phyloP scores from a whole-genome alignment of 2,797 vertebrate species.

The Ataeniobius toweri region DNA sequence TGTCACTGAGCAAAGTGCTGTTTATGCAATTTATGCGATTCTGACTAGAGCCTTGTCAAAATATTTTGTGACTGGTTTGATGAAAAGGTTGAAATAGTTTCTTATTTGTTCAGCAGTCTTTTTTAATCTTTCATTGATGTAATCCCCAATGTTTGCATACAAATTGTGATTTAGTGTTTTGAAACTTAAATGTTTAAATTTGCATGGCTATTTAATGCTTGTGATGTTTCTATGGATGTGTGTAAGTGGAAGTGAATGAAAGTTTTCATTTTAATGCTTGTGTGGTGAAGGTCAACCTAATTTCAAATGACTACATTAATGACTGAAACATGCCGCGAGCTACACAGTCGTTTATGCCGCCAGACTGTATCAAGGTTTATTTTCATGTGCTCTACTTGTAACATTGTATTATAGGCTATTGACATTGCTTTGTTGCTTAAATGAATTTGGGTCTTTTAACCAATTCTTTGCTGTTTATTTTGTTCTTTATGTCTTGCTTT shows the following conservation, averaged over 20 bases:
- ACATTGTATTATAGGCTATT: no score
- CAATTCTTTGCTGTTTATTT: no score
- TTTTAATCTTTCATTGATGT: background rate
- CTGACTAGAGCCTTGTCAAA: background rate
- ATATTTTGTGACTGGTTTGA: background rate
- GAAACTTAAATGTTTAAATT: background rate
- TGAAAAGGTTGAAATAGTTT: background rate
- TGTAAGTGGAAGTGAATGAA: background rate
- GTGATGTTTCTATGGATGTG: background rate
- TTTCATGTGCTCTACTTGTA: no score
- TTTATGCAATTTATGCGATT: background rate
- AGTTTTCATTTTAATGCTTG: no score
- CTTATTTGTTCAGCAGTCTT: background rate
- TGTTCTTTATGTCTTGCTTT: no score
- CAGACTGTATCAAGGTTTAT: no score
- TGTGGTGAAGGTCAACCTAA: no score
- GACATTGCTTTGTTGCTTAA: no score
- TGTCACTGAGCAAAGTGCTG: constrained; percentile 6
- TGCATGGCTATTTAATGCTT: background rate
- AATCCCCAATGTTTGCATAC: background rate
- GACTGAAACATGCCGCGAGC: no score
- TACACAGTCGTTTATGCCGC: no score
- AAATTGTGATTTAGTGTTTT: background rate
- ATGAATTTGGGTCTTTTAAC: no score
- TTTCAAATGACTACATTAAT: no score